Evolutionary conservation across 2,113 vertebrate genomes (phyloP).

Genomic region (Nycticorax nycticorax): DNA sequence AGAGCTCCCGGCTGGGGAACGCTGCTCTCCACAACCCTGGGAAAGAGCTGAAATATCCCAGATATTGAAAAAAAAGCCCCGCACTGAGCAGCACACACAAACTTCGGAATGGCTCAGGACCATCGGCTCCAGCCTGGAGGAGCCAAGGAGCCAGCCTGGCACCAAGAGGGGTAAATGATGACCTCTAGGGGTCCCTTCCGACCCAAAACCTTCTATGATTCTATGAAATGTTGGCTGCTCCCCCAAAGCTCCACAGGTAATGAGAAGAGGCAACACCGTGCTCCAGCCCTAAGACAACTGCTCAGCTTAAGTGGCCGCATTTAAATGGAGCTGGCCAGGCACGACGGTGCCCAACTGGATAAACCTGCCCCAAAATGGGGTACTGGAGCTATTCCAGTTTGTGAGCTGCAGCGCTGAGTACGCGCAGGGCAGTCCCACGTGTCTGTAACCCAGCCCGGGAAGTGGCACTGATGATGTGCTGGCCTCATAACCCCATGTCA

Average conservation of each 20-base stretch:
- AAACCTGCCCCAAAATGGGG: rapidly evolving
- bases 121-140: neutral
- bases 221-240: neutral
- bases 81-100: neutral
- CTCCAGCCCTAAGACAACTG: neutral
- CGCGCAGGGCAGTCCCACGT: neutral
- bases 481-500: neutral
- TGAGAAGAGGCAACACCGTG: no score
- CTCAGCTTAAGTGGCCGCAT: neutral
- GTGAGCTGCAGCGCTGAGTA: neutral
- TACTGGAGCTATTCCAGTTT: rapidly evolving
- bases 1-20: neutral
- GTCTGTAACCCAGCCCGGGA: neutral
- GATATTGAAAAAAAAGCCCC: neutral
- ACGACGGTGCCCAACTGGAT: rapidly evolving
- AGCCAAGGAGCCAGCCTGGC: neutral
- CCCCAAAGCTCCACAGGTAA: neutral
- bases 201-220: no score
- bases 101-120: neutral
- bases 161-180: neutral
- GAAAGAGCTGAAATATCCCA: neutral
- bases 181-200: no score
- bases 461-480: no score
- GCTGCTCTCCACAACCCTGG: no score
- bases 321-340: neutral